These are phyloP conservation scores for Escarpia spicata DNA, from an alignment of 2,888 invertebrate species.

Conservation along the genomic window DNA sequence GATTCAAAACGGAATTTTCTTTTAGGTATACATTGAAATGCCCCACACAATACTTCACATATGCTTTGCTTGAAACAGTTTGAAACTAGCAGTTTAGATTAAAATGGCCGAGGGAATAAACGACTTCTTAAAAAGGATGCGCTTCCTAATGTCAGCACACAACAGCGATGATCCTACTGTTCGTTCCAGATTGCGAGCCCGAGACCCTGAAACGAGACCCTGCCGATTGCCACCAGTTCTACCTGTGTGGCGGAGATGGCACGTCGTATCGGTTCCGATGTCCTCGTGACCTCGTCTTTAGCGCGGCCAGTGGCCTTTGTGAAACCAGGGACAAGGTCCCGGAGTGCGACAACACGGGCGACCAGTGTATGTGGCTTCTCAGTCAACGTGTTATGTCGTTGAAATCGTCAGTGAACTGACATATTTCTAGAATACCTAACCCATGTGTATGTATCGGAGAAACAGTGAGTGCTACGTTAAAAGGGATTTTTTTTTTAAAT, in stretches of 20 bases:
- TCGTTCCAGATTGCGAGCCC: constrained; percentile 24
- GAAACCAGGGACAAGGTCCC: constrained; percentile 25
- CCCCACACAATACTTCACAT: too few relatives aligned
- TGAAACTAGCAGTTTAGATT: too few relatives aligned
- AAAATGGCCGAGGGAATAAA: too few relatives aligned
- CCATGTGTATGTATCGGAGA: too few relatives aligned
- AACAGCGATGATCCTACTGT: neutral
- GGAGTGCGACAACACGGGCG: neutral
- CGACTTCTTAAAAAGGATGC: too few relatives aligned
- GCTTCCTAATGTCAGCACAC: too few relatives aligned
- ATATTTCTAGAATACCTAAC: neutral
- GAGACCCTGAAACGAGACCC: constrained; percentile 28
- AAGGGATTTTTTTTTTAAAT: too few relatives aligned
- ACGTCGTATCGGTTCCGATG: constrained; percentile 29
- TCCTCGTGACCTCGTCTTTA: constrained; percentile 32
- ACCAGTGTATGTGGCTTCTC: neutral
- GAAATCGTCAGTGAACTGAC: neutral
- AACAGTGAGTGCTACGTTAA: neutral
- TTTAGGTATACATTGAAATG: too few relatives aligned
- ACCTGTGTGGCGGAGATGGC: constrained; percentile 30
- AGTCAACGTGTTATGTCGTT: neutral
- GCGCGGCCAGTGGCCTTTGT: constrained; percentile 30
- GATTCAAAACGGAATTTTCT: too few relatives aligned
- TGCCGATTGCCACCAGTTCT: constrained; percentile 31
- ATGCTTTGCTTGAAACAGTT: too few relatives aligned